Percentiles rank a stretch among this genome's conserved stretches.
These are phyloP conservation scores for Leptinotarsa rubiginosa DNA, from an alignment of 2,888 invertebrate genomes.

Conservation along the genomic window DNA sequence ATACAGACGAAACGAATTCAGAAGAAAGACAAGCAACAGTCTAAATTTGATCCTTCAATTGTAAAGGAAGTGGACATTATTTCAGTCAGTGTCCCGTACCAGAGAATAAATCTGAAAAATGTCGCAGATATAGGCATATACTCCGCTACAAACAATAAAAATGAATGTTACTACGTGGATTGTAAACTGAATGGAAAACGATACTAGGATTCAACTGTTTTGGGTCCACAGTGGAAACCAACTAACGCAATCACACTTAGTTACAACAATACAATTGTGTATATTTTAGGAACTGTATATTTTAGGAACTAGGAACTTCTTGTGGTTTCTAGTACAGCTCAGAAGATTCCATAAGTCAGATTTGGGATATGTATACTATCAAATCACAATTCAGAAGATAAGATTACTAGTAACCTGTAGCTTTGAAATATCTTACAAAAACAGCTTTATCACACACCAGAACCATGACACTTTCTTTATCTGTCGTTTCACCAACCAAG, in stretches of 20 bases:
- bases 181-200: neutral
- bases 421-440: too few relatives aligned
- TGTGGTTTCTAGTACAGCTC: neutral
- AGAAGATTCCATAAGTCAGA: neutral
- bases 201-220: constrained; percentile 27
- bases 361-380: too few relatives aligned
- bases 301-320: neutral
- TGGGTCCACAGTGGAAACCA: neutral
- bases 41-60: neutral
- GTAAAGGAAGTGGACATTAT: neutral
- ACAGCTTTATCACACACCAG: too few relatives aligned
- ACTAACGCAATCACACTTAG: neutral
- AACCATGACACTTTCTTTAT: too few relatives aligned
- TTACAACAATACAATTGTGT: neutral
- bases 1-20: neutral
- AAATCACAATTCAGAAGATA: too few relatives aligned
- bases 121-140: neutral
- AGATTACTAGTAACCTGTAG: too few relatives aligned
- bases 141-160: neutral
- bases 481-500: too few relatives aligned
- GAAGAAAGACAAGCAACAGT: neutral
- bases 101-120: neutral
- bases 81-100: neutral
- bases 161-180: neutral
- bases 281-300: neutral